Evolutionary conservation across 2,113 vertebrate species (phyloP), one percentile per base, ranked within the genome.

Genomic region (Eulacestoma nigropectus): DNA sequence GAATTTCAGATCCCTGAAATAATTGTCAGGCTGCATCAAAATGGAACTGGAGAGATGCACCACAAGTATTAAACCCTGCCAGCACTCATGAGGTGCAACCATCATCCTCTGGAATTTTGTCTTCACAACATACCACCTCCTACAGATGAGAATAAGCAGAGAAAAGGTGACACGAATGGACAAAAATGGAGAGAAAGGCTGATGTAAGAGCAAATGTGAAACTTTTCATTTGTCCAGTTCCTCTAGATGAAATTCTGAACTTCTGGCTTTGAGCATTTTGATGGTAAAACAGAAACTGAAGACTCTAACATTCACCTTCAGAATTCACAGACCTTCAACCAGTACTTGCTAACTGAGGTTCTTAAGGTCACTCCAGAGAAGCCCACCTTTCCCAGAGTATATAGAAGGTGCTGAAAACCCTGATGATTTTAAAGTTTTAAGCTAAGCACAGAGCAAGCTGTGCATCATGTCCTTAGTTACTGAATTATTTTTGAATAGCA

Each of bases 401-500:
- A 29, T 0, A 56, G 11, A 74, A 12, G 10, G 33, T 68, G 30
- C 27, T 79, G 53, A 53, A 76, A 87, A 79, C 18, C 29, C 25
- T 39, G 53, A 49, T 26, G 22, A 42, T 79, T 91, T 76, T 72
- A 56, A 90, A 73, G 20, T 13, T 69, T 68, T 88, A 90, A 73
- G 53, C n/a, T 65, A 76, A 90, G 22, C 44, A 60, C 42, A 32
- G 57, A 68, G 29, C 27, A 87, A 96, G 18, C 53, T 57, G 18
- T 60, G 12, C 41, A 63, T 67, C 42, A n/a, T 72, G 30, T 44
- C 42, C 49, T 87, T 74, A 39, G 22, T 39, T 56, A 73, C 50
- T 70, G 67, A 91, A 92, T 65, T 93, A 62, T 86, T 96, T 96
- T 70, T 93, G 42, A 80, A 22, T 55, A 74, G 27, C 50, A 50